A percentile compares a stretch with the other conserved stretches of the same genome.
These are phyloP conservation scores for Cotesia typhae DNA, from an alignment of 1,140 invertebrate species.

Conservation along the genomic window DNA sequence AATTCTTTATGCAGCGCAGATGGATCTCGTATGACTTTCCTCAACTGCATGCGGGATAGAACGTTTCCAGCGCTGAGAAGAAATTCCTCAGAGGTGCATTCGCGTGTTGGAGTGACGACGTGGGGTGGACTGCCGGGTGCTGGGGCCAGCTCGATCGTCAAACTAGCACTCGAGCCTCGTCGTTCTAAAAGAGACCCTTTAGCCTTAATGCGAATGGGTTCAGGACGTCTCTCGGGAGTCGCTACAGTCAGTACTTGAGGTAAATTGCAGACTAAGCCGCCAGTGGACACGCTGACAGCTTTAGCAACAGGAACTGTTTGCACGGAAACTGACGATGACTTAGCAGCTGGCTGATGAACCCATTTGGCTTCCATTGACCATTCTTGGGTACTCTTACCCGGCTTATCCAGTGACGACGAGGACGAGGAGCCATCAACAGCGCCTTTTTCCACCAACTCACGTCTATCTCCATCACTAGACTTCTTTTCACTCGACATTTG, in stretches of 20 bases:
- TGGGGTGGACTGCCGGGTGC: constrained; percentile 64
- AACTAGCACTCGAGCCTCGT: constrained; percentile 85
- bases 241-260: constrained; percentile 56
- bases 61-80: constrained; percentile 72
- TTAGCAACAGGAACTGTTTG: constrained; percentile 35
- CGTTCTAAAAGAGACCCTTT: constrained; percentile 77
- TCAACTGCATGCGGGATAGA: constrained; percentile 75
- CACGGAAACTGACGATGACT: constrained; percentile 51
- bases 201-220: constrained; percentile 67
- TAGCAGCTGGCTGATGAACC: constrained; percentile 60
- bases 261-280: constrained; percentile 37
- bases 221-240: constrained; percentile 52
- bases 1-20: constrained; percentile 83
- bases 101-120: constrained; percentile 63
- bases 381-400: constrained; percentile 48
- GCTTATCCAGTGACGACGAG: constrained; percentile 44
- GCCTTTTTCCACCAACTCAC: constrained; percentile 62
- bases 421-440: constrained; percentile 44
- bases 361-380: constrained; percentile 56
- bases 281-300: constrained; percentile 31
- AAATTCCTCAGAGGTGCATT: constrained; percentile 72
- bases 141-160: constrained; percentile 74
- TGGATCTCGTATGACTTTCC: constrained; percentile 70
- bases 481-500: constrained; percentile 67
- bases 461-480: constrained; percentile 60